Evolutionary conservation across 2,797 vertebrate genomes (phyloP).

Genomic region (Arremon aurantiirostris): DNA sequence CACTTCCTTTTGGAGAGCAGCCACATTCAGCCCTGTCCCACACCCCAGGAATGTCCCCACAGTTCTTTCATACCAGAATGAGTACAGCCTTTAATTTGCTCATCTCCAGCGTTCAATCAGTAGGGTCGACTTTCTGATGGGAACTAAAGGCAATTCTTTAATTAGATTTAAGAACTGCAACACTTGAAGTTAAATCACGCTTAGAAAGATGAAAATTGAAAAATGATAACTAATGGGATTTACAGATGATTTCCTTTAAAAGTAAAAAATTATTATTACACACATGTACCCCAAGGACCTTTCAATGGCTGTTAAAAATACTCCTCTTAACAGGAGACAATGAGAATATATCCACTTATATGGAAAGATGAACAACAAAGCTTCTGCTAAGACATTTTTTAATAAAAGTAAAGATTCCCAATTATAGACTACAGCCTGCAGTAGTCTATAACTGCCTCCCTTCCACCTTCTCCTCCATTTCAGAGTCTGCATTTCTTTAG

Average conservation of each 20-base stretch:
- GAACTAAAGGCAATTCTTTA: conserved; percentile 31
- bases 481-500: neutral
- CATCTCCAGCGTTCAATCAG: neutral
- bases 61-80: neutral
- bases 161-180: conserved; percentile 46
- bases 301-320: conserved; percentile 48
- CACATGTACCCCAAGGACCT: conserved; percentile 24
- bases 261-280: conserved; percentile 33
- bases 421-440: neutral
- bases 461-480: neutral
- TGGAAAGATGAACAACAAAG: conserved; percentile 31
- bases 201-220: conserved; percentile 48
- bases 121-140: neutral
- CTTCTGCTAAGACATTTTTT: conserved; percentile 1
- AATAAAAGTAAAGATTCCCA: conserved; percentile 1
- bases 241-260: conserved; percentile 54
- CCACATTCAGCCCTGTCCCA: accelerated
- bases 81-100: neutral
- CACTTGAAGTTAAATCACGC: conserved; percentile 46
- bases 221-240: conserved; percentile 43
- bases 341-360: conserved; percentile 40
- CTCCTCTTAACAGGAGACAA: conserved; percentile 36
- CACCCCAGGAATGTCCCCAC: accelerated
- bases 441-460: neutral
- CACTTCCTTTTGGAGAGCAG: accelerated